phyloP scores from a whole-genome alignment of 1,140 invertebrate genomes.

The Bradysia coprophila region DNA sequence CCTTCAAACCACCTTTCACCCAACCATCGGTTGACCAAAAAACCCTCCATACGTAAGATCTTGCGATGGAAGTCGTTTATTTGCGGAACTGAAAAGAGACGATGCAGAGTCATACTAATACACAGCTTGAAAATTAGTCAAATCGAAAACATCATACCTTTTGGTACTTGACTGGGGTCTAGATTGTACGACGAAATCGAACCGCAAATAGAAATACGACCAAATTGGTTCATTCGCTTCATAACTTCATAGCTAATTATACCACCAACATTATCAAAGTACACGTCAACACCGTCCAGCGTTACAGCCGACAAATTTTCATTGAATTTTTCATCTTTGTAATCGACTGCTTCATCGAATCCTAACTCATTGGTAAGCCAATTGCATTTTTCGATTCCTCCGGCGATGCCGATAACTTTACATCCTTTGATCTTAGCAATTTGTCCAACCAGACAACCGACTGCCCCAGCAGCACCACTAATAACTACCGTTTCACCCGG shows the following conservation, averaged over 20 bases:
- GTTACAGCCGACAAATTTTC: conserved; percentile 33
- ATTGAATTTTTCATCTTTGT: conserved; percentile 39
- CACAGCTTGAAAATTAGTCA: conserved; percentile 1
- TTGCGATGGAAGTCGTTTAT: conserved; percentile 30
- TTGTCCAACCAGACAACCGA: conserved; percentile 52
- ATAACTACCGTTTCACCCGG: conserved; percentile 47
- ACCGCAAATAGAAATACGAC: conserved; percentile 38
- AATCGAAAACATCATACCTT: conserved; percentile 24
- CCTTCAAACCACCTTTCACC: conserved; percentile 11
- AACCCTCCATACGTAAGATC: conserved; percentile 39
- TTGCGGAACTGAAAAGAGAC: conserved; percentile 20
- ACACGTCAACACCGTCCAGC: conserved; percentile 44
- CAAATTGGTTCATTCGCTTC: conserved; percentile 34
- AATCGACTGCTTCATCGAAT: conserved; percentile 52
- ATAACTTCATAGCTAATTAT: conserved; percentile 35
- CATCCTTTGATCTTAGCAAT: conserved; percentile 51
- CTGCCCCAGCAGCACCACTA: conserved; percentile 42
- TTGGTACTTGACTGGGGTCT: neutral
- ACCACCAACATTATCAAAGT: conserved; percentile 50
- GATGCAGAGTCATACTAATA: neutral
- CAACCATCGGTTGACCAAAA: conserved; percentile 29
- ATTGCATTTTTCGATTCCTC: conserved; percentile 44
- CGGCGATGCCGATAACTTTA: conserved; percentile 49
- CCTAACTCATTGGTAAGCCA: conserved; percentile 44
- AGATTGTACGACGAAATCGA: conserved; percentile 20